Percentiles rank a stretch among this genome's conserved stretches.
Evolutionary conservation across 1,140 invertebrate genomes (phyloP).

Genomic region (Drosophila rhopaloa): DNA sequence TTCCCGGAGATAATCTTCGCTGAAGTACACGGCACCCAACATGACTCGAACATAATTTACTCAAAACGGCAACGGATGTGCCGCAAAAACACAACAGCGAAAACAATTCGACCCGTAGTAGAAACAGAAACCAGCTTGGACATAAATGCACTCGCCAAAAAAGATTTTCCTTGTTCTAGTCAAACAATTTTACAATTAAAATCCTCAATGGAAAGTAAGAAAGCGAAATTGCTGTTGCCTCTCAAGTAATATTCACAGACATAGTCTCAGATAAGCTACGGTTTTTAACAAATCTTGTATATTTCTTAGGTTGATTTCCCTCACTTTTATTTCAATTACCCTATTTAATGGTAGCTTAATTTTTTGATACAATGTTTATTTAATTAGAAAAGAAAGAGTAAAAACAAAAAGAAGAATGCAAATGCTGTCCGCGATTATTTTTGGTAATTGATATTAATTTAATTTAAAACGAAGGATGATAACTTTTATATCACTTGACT

Average conservation of each 20-base stretch:
- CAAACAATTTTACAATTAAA: not conserved
- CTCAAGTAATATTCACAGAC: no score
- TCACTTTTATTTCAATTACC: not conserved
- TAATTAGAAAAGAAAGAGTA: not conserved
- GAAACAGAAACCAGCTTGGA: conserved; percentile 35
- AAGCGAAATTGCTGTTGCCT: not conserved
- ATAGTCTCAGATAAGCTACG: no score
- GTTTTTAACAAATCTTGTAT: not conserved
- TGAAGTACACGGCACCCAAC: conserved; percentile 53
- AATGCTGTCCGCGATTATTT: not conserved
- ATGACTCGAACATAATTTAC: conserved; percentile 83
- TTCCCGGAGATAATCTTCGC: conserved; percentile 67
- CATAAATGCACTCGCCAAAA: conserved; percentile 32
- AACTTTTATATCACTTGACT: not conserved
- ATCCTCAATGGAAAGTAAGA: not conserved
- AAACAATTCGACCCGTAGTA: conserved; percentile 25
- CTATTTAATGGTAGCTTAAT: not conserved
- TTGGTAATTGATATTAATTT: not conserved
- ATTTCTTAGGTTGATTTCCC: not conserved
- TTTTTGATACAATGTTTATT: not conserved
- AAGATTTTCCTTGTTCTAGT: not conserved
- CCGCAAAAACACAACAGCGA: conserved; percentile 32
- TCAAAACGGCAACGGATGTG: conserved; percentile 70
- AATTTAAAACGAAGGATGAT: not conserved
- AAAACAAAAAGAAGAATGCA: not conserved